These are phyloP conservation scores for Agrotis clavis DNA, from an alignment of 2,888 invertebrate genomes.

Conservation along the genomic window DNA sequence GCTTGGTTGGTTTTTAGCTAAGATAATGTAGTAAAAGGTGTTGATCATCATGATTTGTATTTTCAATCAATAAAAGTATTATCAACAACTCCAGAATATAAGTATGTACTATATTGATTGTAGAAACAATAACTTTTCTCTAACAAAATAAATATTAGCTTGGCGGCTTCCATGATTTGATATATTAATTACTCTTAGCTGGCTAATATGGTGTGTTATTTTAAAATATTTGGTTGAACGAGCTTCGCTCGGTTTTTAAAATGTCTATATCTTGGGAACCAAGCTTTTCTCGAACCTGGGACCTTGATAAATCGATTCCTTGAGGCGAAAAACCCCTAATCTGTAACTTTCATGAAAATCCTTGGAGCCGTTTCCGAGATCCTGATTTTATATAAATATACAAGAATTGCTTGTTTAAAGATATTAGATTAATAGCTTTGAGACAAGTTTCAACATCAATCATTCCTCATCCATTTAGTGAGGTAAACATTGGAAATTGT, in stretches of 20 bases:
- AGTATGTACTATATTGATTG: neutral
- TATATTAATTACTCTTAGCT: neutral
- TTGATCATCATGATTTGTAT: constrained; percentile 12
- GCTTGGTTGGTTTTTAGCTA: neutral
- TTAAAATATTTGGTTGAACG: no score
- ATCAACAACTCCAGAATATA: constrained; percentile 5
- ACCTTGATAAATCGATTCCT: no score
- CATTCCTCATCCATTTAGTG: neutral
- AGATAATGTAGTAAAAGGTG: constrained; percentile 7
- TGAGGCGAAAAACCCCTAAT: no score
- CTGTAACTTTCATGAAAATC: no score
- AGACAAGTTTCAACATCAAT: no score
- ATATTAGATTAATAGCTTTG: no score
- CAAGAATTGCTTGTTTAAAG: no score
- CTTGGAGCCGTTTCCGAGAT: no score
- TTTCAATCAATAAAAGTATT: constrained; percentile 9
- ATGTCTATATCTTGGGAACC: no score
- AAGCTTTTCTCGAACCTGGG: no score
- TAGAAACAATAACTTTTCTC: neutral
- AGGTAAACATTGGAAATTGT: neutral
- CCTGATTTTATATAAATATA: no score
- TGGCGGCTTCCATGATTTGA: neutral
- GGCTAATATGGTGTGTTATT: neutral
- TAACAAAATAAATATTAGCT: constrained; percentile 1
- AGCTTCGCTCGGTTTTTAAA: no score